Evolutionary conservation across 2,888 invertebrate species (phyloP), one percentile per base, ranked within the genome.

Genomic region (Drosophila aldrichi): DNA sequence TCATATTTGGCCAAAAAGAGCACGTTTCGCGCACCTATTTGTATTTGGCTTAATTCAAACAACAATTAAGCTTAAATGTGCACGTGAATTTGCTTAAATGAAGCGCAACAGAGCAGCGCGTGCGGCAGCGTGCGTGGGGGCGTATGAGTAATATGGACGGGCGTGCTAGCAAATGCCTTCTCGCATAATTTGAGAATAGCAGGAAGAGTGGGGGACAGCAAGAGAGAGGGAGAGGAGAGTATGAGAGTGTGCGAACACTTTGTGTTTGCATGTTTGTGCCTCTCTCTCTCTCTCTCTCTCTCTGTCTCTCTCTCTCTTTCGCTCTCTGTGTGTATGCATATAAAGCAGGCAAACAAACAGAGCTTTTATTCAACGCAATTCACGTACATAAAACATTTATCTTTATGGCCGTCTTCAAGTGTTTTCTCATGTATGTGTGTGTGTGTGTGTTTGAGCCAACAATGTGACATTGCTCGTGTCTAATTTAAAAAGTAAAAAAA

Each of bases 321-420:
- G 66, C 62, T 60, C 5, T 22, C 44, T 51, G 41, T 74, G 66
- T 79, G 65, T 18, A n/a, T 69, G 74, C 78, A 73, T 78, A 82
- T 80, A 78, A 89, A 83, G 67, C 88, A 77, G 77, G 69, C 79
- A 90, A 83, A 90, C 79, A 90, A 83, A 90, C 84, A 80, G 77
- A 73, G 82, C 87, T 79, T 87, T 90, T 88, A 90, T 88, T 90
- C 87, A 86, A 83, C 86, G 74, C 87, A 90, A 90, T 88, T 82
- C 88, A 88, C 88, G 90, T 88, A 83, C 80, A 88, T 90, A 88
- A 90, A 88, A 83, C 89, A 88, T 90, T 88, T 88, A 90, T 90
- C 89, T 86, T 88, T 87, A 88, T 84, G 84, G 74, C 79, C 81
- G 81, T 80, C 86, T 88, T 89, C 76, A 85, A 89, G 85, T 88